Base-by-base conservation (phyloP, 2,113 vertebrate species). In the Panthera uncia region DNA sequence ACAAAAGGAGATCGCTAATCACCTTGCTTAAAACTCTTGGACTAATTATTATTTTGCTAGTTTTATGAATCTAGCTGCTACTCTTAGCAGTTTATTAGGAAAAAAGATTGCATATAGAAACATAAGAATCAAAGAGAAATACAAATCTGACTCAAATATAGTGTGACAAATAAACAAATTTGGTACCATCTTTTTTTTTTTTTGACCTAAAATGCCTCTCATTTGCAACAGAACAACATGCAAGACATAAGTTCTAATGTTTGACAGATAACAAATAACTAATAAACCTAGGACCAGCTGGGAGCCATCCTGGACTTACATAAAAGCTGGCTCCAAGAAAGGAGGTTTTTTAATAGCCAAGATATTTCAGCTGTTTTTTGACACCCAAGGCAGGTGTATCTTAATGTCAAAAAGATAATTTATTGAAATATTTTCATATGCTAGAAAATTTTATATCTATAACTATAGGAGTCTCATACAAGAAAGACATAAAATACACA, bases 221-320 rank as follows among this genome's bases (percentile, higher is more conserved):
- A n/a, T 93, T 89, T 95, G 94, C 41, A 78, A 21, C 31, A 91
- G 52, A 80, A 76, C 48, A 95, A 36, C 65, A 61, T 52, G 48
- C 10, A 19, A 97, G 25, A 63, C 66, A 83, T 33, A 84, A 93
- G 61, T 95, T 98, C 73, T 89, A 78, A 71, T 82, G n/a, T 93
- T 91, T 95, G 82, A 96, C 78, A 96, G 74, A 80, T 89, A 94
- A 63, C 91, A 97, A 95, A 91, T 89, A 94, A 89, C 68, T 89
- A 69, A 83, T 85, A 96, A 91, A 63, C 74, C 55, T 45, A 57
- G 36, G n/a, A 57, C 63, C 94, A 96, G 91, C 92, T 97, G 97
- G 95, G 50, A 93, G 21, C 61, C 79, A 38, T 95, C 93, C 84
- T 95, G 82, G 74, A 52, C 79, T 89, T 82, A 15, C 4, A 65